Percentiles rank a stretch among this genome's conserved stretches.
Evolutionary conservation across 2,113 vertebrate species (phyloP).

Genomic region (Cinclus cinclus): DNA sequence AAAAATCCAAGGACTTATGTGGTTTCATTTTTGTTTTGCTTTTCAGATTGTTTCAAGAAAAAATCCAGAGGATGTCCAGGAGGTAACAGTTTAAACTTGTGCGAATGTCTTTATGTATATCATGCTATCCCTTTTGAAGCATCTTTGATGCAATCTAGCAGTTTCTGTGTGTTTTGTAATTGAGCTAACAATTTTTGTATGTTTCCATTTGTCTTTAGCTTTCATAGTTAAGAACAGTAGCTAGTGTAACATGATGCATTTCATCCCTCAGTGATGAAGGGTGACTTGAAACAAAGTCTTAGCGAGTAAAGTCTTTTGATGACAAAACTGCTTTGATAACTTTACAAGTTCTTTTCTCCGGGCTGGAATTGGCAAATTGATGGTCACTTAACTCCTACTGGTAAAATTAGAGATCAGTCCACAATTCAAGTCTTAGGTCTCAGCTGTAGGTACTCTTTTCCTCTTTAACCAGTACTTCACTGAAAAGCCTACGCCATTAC

Average conservation of each 20-base stretch:
- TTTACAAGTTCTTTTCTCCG: conserved; percentile 15
- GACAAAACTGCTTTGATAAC: conserved; percentile 48
- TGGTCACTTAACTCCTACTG: conserved; percentile 48
- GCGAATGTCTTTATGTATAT: conserved; percentile 23
- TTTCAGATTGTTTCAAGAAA: conserved; percentile 93
- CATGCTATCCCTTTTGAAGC: background rate
- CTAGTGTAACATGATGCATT: conserved; percentile 3
- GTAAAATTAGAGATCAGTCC: conserved; percentile 49
- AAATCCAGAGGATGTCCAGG: conserved; percentile 95
- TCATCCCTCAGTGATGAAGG: background rate
- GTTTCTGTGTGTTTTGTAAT: background rate
- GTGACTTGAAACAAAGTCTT: conserved; percentile 46
- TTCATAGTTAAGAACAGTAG: background rate
- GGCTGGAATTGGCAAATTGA: conserved; percentile 40
- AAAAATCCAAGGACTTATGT: background rate
- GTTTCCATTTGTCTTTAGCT: conserved; percentile 10
- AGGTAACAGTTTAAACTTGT: conserved; percentile 82
- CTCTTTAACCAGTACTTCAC: conserved; percentile 31
- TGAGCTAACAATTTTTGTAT: background rate
- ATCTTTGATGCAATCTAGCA: conserved; percentile 4
- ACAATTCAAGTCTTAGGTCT: conserved; percentile 41
- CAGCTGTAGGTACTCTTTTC: conserved; percentile 48
- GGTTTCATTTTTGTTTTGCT: conserved; percentile 45
- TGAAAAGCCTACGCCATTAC: conserved; percentile 41
- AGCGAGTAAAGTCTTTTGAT: conserved; percentile 50